phyloP scores from a whole-genome alignment of 2,888 invertebrate species.

The Eupithecia centaureata region DNA sequence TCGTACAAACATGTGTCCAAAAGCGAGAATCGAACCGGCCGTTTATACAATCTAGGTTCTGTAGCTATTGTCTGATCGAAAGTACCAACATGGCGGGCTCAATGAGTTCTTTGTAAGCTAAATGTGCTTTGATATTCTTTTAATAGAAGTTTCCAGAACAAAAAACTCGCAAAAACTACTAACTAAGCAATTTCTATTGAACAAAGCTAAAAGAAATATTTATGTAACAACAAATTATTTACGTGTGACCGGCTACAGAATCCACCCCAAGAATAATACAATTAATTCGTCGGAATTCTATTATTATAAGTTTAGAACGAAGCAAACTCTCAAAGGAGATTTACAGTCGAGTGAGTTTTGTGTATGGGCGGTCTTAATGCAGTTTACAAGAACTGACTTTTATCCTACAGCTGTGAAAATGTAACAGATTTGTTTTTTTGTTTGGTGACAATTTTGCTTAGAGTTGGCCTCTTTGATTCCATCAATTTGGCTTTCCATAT shows the following conservation, averaged over 20 bases:
- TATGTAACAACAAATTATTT: constrained; percentile 66
- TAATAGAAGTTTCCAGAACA: constrained; percentile 13
- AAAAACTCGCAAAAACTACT: constrained; percentile 33
- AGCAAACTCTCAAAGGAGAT: constrained; percentile 59
- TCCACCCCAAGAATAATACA: constrained; percentile 71
- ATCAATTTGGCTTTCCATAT: not conserved
- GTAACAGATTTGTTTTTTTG: not conserved
- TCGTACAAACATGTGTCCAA: too few relatives aligned
- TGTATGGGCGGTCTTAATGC: constrained; percentile 46
- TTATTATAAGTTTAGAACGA: constrained; percentile 73
- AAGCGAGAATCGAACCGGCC: too few relatives aligned
- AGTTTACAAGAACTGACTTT: constrained; percentile 39
- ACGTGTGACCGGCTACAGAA: constrained; percentile 58
- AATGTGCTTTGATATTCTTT: constrained; percentile 7
- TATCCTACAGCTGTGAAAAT: constrained; percentile 11
- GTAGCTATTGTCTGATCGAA: too few relatives aligned
- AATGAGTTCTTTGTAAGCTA: not conserved
- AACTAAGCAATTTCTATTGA: constrained; percentile 36
- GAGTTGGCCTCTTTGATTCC: not conserved
- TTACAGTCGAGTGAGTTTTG: constrained; percentile 61
- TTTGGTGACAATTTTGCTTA: not conserved
- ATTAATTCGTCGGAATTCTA: constrained; percentile 61
- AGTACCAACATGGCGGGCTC: not conserved
- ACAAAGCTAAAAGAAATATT: constrained; percentile 54
- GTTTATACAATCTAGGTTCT: too few relatives aligned